Percentiles rank a stretch among this genome's conserved stretches.
phyloP scores from a whole-genome alignment of 23 tunicate genomes.

The Styela plicata region DNA sequence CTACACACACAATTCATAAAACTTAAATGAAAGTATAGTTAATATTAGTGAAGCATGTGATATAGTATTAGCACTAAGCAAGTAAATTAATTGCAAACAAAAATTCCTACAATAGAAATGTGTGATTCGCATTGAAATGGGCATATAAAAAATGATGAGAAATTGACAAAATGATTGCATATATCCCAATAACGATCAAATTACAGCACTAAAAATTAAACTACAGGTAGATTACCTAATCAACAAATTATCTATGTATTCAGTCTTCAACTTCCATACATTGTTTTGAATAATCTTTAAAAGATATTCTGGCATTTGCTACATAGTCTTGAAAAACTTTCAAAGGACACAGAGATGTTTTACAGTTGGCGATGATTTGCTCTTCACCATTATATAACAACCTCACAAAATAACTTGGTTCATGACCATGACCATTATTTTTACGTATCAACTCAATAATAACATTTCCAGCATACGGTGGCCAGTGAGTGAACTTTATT shows the following conservation, averaged over 20 bases:
- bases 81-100: too few relatives aligned
- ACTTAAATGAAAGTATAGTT: too few relatives aligned
- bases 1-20: too few relatives aligned
- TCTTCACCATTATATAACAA: slow-evolving; percentile 46
- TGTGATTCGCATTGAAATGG: background rate
- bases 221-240: too few relatives aligned
- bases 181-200: background rate
- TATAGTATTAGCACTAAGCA: too few relatives aligned
- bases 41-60: too few relatives aligned
- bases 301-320: background rate
- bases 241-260: too few relatives aligned
- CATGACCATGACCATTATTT: background rate
- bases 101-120: too few relatives aligned
- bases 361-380: slow-evolving; percentile 22
- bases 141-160: background rate
- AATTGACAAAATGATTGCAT: background rate
- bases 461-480: slow-evolving; percentile 62
- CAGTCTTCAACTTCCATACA: background rate
- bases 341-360: slow-evolving; percentile 35
- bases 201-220: too few relatives aligned
- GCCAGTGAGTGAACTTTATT: slow-evolving; percentile 44
- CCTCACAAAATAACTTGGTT: slow-evolving; percentile 38
- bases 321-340: background rate
- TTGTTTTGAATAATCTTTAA: background rate
- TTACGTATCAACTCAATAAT: slow-evolving; percentile 54